Evolutionary conservation across 2,797 vertebrate species (phyloP), one percentile per base, ranked within the genome.

Genomic region (Sardinella longiceps): DNA sequence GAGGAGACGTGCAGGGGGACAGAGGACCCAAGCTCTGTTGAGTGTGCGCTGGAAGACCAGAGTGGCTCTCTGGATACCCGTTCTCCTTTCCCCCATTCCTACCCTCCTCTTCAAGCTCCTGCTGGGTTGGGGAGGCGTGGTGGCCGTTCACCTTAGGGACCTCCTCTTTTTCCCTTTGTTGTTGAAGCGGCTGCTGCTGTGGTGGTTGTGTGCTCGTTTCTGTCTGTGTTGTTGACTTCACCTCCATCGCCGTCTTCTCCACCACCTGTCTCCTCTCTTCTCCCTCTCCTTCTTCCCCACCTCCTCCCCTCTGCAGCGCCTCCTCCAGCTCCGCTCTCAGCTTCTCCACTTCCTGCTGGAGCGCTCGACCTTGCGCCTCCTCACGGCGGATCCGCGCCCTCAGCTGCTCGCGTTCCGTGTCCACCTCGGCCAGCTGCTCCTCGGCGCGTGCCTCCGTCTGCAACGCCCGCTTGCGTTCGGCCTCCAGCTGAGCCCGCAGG

Each of bases 371-470:
- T 60, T 96, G 97, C 80, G 97, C 97, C 89, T 98, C 98, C 91
- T 99, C 98, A 46, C 96, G 95, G 92, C 97, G 97, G 88, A 99
- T 90, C 82, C 96, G 97, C 2, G 97, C 96, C 89, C 96, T 95
- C 87, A 99, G 94, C 88, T 98, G 98, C 50, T 99, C 98, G 28
- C 96, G 94, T 81, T 99, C 98, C 0, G 97, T 99, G 93, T 99
- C 98, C 15, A 99, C 98, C 94, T 99, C 98, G 0, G 97, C 98
- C 88, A 99, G 90, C 90, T 98, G 97, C 93, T 98, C 97, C 91
- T 99, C 98, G 84, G 98, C 96, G 86, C 96, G 96, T 5, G 98
- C 98, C 92, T 99, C 98, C 84, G 97, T 99, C 89, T 97, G 96
- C 88, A 98, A 90, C 33, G 97, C 93, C 45, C 94, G 90, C 93